phyloP scores from a whole-genome alignment of 2,888 invertebrate genomes.

The Phengaris alcon region DNA sequence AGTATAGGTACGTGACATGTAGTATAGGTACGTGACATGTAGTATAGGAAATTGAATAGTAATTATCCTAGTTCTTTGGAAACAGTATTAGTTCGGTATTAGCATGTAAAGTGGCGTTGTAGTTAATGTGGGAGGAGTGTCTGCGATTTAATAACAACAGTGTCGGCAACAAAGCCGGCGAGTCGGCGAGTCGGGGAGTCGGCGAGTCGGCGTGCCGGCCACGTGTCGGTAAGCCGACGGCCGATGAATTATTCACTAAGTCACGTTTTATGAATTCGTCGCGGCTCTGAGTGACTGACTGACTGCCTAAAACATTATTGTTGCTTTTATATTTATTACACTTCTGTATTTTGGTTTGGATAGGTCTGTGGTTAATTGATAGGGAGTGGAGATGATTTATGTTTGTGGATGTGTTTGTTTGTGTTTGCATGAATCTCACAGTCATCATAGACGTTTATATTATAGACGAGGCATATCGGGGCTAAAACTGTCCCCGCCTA shows the following conservation, averaged over 20 bases:
- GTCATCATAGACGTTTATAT: background rate
- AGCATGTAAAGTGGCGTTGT: background rate
- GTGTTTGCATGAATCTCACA: slow-evolving; percentile 22
- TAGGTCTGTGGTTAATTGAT: slow-evolving; percentile 19
- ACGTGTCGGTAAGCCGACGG: slow-evolving; percentile 25
- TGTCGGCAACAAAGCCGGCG: slow-evolving; percentile 10
- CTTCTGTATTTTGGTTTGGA: slow-evolving; percentile 20
- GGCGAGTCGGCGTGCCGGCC: slow-evolving; percentile 14
- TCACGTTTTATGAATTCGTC: slow-evolving; percentile 20
- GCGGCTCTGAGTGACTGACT: slow-evolving; percentile 6
- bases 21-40: too few species aligned
- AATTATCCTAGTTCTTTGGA: background rate
- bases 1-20: too few species aligned
- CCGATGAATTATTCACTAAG: slow-evolving; percentile 18
- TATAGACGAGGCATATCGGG: too few species aligned
- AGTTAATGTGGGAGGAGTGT: slow-evolving; percentile 10
- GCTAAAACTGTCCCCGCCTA: too few species aligned
- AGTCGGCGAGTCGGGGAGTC: background rate
- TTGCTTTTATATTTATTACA: slow-evolving; percentile 9
- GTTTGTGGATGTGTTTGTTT: slow-evolving; percentile 26
- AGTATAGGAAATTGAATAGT: background rate
- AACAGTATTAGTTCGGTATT: background rate
- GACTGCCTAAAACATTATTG: slow-evolving; percentile 12
- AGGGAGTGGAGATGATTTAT: slow-evolving; percentile 10
- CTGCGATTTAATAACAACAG: slow-evolving; percentile 16